Conservation (phyloP, 2,888 invertebrate genomes). For the Cremastinae sp. region DNA sequence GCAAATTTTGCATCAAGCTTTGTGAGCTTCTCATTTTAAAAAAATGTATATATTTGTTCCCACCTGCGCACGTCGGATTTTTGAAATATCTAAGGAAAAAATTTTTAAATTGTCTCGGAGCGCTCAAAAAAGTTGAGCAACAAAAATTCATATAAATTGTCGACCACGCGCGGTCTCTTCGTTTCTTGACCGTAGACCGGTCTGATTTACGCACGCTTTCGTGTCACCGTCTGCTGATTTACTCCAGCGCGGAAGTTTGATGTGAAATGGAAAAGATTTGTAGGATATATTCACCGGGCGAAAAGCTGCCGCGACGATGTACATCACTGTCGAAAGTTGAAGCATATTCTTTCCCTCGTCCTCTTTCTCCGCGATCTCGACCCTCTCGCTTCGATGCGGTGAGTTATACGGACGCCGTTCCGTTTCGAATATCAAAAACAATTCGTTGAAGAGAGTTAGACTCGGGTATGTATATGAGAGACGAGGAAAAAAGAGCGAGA, state of each 20-base stretch:
- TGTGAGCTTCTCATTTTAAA: too few species aligned
- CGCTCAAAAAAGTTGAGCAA: neutral
- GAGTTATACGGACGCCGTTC: conserved; percentile 63
- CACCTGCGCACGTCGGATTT: neutral
- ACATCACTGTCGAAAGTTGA: conserved; percentile 58
- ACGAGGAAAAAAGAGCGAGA: conserved; percentile 52
- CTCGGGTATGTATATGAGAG: conserved; percentile 35
- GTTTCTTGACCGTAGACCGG: neutral
- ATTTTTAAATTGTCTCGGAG: too few species aligned
- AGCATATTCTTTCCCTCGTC: conserved; percentile 44
- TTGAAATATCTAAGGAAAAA: neutral
- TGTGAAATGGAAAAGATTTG: conserved; percentile 52
- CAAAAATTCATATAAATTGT: conserved; percentile 1
- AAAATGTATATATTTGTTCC: too few species aligned
- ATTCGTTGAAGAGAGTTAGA: conserved; percentile 57
- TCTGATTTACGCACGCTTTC: conserved; percentile 7
- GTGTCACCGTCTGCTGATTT: conserved; percentile 11
- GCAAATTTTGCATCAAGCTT: too few species aligned
- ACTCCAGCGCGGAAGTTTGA: neutral
- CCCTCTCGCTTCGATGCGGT: conserved; percentile 48
- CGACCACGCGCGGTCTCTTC: neutral
- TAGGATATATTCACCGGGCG: conserved; percentile 21
- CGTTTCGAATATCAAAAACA: conserved; percentile 75
- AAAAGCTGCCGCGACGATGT: conserved; percentile 45
- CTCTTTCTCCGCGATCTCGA: conserved; percentile 30